Conservation (phyloP, 2,113 vertebrate genomes). For the Accipiter cooperii region DNA sequence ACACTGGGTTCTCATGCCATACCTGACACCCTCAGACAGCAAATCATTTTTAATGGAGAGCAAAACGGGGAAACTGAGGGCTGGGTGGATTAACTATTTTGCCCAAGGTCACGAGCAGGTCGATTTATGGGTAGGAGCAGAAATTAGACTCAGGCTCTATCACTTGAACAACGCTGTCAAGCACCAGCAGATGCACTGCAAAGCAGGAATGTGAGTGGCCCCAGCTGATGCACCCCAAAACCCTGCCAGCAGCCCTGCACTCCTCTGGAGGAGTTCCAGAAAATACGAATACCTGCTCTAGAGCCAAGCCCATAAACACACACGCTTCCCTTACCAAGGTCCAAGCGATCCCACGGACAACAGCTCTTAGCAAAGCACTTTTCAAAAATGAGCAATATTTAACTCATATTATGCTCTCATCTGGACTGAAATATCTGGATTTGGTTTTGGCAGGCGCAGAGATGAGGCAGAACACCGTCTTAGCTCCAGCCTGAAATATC, state of each 20-base stretch:
- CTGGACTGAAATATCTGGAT: neutral
- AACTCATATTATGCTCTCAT: rapidly evolving
- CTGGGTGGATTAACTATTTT: slow-evolving; percentile 12
- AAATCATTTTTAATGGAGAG: slow-evolving; percentile 42
- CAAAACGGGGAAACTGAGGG: slow-evolving; percentile 52
- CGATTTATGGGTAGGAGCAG: neutral
- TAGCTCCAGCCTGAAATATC: neutral
- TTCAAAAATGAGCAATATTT: neutral
- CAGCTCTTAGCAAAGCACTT: neutral
- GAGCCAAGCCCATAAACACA: neutral
- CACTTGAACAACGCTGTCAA: neutral
- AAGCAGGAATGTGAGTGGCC: neutral
- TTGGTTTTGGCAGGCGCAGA: neutral
- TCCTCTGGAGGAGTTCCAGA: neutral
- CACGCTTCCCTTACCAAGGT: neutral
- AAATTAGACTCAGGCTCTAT: neutral
- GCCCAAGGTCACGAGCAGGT: slow-evolving; percentile 21
- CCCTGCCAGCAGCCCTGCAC: neutral
- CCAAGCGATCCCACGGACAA: neutral
- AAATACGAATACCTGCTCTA: neutral
- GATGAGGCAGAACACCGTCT: neutral
- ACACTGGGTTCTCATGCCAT: neutral
- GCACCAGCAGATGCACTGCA: neutral
- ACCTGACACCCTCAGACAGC: neutral
- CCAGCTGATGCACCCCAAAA: neutral